Conservation (phyloP, 2,797 vertebrate species). For the Benthosema pterotum region DNA sequence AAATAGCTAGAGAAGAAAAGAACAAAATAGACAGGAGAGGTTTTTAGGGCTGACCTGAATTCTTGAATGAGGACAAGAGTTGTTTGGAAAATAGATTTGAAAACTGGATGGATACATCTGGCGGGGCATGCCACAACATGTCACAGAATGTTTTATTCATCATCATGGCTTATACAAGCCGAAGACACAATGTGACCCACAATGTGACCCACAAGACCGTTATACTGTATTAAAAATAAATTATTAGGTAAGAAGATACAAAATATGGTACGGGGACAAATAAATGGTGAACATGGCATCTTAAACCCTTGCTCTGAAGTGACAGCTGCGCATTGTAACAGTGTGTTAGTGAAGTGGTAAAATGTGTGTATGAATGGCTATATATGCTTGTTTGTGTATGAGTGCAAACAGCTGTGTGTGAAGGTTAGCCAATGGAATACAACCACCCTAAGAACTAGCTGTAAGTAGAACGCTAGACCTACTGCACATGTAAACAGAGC, state of each 20-base stretch:
- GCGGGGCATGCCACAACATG: constrained; percentile 31
- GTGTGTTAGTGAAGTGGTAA: neutral
- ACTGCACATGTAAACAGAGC: no score
- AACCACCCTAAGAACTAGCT: no score
- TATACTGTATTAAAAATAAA: no score
- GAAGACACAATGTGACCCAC: neutral
- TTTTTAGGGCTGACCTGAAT: constrained; percentile 53
- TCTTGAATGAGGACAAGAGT: constrained; percentile 48
- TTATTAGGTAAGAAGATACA: no score
- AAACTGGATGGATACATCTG: constrained; percentile 26
- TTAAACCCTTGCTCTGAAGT: neutral
- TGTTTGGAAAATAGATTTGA: constrained; percentile 38
- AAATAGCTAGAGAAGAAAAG: constrained; percentile 27
- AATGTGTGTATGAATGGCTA: neutral
- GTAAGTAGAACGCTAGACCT: no score
- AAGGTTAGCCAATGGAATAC: no score
- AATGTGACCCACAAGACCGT: no score
- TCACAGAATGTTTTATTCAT: constrained; percentile 10
- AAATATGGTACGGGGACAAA: neutral
- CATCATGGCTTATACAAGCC: no score
- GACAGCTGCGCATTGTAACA: constrained; percentile 1
- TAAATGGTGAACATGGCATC: neutral
- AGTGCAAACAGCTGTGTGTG: neutral
- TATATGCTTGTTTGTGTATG: neutral
- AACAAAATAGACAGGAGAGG: constrained; percentile 47